Evolutionary conservation across 2,113 vertebrate genomes (phyloP).

Genomic region (Festucalex cinctus): DNA sequence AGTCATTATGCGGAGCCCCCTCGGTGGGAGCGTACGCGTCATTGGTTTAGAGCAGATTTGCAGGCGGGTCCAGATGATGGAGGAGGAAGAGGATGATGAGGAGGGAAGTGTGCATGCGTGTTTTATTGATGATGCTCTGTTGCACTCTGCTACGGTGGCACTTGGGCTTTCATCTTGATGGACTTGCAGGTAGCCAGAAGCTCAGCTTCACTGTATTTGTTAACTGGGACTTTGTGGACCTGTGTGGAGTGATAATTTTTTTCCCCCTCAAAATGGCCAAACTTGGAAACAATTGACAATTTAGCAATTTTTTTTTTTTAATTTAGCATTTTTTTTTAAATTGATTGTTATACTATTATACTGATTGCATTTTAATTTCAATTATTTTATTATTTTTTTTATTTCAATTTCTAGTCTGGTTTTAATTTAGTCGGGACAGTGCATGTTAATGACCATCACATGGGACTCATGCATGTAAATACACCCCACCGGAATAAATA

Average conservation of each 20-base stretch:
- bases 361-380: no score
- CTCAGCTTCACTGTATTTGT: background rate
- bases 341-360: no score
- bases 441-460: no score
- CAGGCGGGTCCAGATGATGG: constrained; percentile 44
- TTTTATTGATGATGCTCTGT: constrained; percentile 47
- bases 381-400: no score
- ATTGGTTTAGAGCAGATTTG: constrained; percentile 60
- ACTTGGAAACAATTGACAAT: no score
- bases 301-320: no score
- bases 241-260: background rate
- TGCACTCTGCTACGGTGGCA: constrained; percentile 21
- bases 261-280: no score
- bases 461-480: no score
- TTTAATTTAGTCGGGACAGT: no score
- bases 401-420: no score
- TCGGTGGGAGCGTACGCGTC: constrained; percentile 50
- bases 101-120: constrained; percentile 13
- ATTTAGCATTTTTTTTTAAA: no score
- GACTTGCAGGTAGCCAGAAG: background rate
- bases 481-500: no score
- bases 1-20: constrained; percentile 46
- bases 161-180: constrained; percentile 12
- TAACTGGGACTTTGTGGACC: background rate
- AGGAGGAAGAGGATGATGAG: constrained; percentile 48